phyloP scores from a whole-genome alignment of 1,140 invertebrate genomes.

The Anoplophora glabripennis region DNA sequence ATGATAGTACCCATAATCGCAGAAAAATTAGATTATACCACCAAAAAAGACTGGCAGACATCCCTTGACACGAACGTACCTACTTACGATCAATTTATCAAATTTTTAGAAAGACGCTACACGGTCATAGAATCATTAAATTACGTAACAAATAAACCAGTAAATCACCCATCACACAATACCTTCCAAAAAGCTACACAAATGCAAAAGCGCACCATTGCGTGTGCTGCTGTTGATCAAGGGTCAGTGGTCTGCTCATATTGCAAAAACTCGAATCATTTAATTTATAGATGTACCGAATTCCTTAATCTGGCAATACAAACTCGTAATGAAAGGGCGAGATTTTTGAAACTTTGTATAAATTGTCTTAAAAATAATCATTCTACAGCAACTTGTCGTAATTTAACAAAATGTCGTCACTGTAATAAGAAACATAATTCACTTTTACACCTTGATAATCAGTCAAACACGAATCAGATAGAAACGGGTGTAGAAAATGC shows the following conservation, averaged over 20 bases:
- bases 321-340: slow-evolving; percentile 9
- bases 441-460: too few relatives aligned
- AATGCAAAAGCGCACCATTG: neutral
- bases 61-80: neutral
- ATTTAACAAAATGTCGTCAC: too few relatives aligned
- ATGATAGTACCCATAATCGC: too few relatives aligned
- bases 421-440: too few relatives aligned
- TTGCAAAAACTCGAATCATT: neutral
- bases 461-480: neutral
- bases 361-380: slow-evolving; percentile 19
- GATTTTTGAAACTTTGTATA: neutral
- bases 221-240: neutral
- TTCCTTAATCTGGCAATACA: slow-evolving; percentile 10
- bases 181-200: too few relatives aligned
- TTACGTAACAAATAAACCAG: neutral
- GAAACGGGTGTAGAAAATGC: neutral
- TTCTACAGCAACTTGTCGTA: neutral
- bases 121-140: slow-evolving; percentile 17
- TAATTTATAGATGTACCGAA: slow-evolving; percentile 11
- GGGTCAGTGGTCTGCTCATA: neutral
- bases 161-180: too few relatives aligned
- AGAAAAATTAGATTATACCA: too few relatives aligned
- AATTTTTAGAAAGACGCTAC: slow-evolving; percentile 11
- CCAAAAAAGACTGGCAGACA: too few relatives aligned
- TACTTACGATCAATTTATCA: slow-evolving; percentile 7